Evolutionary conservation across 1,140 invertebrate genomes (phyloP), one percentile per base, ranked within the genome.

Genomic region (Watersipora subatra): DNA sequence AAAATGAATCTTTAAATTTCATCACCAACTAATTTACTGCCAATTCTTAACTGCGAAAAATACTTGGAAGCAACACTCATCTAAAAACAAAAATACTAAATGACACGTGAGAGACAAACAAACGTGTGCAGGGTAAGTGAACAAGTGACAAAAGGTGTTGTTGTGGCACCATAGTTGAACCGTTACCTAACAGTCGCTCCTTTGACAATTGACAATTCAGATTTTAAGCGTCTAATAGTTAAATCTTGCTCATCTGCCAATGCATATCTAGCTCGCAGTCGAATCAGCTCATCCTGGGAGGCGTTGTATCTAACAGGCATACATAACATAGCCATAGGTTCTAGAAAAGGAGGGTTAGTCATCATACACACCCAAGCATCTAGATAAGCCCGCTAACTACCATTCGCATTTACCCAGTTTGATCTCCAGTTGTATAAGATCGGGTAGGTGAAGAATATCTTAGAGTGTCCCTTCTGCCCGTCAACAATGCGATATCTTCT

Each of bases 401-500:
- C 34, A 46, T 7, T 46, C n/a, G n/a, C 34, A 46, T 46, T 46
- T 46, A 46, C 34, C 34, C 7, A 46, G 34, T 46, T 7, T 12
- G 34, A 46, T 46, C 34, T 12, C 7, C 34, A 46, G 34, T 46
- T 12, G 7, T 46, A 46, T 12, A 7, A 46, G 34, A 7, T 46
- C 34, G 34, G 34, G 34, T 7, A 46, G 34, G 34, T 7, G 22
- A 12, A 22, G 58, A 59, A 15, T 28, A 22, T 15, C 20, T 2
- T 26, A 68, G 61, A 26, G 30, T 26, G 28, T 57, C 55, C n/a
- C 64, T 1, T 2, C 68, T 28, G 17, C 68, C 68, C 25, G 73
- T 64, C 26, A 78, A 66, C 46, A 71, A 70, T 1, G 69, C 66
- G 57, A 79, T 72, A 64, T 79, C 78, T 59, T 78, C 75, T 61